phyloP scores from a whole-genome alignment of 2,888 invertebrate genomes.

The Nycteola revayana region DNA sequence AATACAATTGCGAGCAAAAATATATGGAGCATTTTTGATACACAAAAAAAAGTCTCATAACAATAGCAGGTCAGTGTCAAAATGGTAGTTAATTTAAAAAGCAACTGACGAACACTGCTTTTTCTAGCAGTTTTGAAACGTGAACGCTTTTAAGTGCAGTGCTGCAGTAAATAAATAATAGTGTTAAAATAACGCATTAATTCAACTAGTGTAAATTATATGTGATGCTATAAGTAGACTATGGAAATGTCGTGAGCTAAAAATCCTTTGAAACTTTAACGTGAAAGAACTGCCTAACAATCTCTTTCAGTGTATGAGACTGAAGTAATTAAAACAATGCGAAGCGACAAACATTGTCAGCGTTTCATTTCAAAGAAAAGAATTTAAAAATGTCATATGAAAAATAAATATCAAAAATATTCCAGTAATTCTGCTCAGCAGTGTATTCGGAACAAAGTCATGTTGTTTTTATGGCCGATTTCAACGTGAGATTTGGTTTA shows the following conservation, averaged over 20 bases:
- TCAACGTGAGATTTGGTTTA: constrained; percentile 38
- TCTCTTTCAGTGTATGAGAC: constrained; percentile 6
- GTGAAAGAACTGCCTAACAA: constrained; percentile 5
- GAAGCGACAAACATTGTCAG: constrained; percentile 11
- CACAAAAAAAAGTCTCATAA: constrained; percentile 3
- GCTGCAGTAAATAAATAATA: constrained; percentile 29
- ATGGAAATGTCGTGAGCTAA: background rate
- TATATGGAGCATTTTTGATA: constrained; percentile 27
- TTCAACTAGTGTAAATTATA: background rate
- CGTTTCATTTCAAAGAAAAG: constrained; percentile 23
- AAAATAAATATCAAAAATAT: constrained; percentile 32
- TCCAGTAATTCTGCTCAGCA: constrained; percentile 36
- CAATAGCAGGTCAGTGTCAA: no score
- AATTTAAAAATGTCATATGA: constrained; percentile 27
- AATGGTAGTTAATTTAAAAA: constrained; percentile 11
- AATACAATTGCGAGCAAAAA: constrained; percentile 21
- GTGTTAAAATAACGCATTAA: constrained; percentile 18
- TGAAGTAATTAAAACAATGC: constrained; percentile 21
- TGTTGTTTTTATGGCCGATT: constrained; percentile 36
- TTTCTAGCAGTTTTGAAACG: constrained; percentile 19
- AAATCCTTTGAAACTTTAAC: background rate
- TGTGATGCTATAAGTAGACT: no score
- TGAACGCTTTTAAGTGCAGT: constrained; percentile 28
- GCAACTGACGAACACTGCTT: constrained; percentile 10
- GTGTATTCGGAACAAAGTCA: constrained; percentile 17